A percentile compares a stretch with the other conserved stretches of the same genome.
phyloP scores from a whole-genome alignment of 1,140 invertebrate genomes.

The Caenorhabditis latens region DNA sequence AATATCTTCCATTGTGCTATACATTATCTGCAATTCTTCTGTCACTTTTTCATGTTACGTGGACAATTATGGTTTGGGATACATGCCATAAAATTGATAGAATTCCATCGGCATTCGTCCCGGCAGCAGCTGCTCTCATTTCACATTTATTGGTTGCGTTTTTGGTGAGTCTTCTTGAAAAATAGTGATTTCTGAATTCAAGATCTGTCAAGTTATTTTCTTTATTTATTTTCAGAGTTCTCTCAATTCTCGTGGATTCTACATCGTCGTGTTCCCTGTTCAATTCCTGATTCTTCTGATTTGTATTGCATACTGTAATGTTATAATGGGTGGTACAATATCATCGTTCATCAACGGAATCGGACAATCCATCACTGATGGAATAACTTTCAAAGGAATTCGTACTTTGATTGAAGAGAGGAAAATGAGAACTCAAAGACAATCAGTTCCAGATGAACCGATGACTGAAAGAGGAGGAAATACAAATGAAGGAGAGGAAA shows the following conservation, averaged over 20 bases:
- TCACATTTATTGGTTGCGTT: conserved; percentile 30
- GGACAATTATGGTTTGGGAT: conserved; percentile 65
- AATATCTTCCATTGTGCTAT: conserved; percentile 59
- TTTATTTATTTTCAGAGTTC: conserved; percentile 13
- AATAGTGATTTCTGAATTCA: no score
- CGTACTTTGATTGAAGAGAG: conserved; percentile 2
- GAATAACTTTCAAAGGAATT: conserved; percentile 4
- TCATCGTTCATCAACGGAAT: conserved; percentile 30
- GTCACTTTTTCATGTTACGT: conserved; percentile 56
- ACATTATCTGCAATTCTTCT: conserved; percentile 38
- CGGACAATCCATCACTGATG: background rate
- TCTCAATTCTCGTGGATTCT: conserved; percentile 18
- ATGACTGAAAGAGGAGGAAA: conserved; percentile 14
- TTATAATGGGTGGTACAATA: conserved; percentile 53
- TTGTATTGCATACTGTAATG: conserved; percentile 41
- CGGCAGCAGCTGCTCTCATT: conserved; percentile 29
- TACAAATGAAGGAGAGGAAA: background rate
- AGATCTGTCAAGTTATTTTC: no score
- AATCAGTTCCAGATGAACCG: conserved; percentile 19
- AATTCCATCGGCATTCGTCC: background rate
- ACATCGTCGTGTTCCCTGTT: conserved; percentile 32
- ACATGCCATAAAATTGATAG: conserved; percentile 45
- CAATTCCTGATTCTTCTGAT: conserved; percentile 51
- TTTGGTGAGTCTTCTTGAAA: conserved; percentile 15
- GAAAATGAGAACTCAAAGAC: conserved; percentile 29